Percentiles rank a stretch among this genome's conserved stretches.
These are phyloP conservation scores for Drosophila neotestacea DNA, from an alignment of 2,888 invertebrate species.

Conservation along the genomic window DNA sequence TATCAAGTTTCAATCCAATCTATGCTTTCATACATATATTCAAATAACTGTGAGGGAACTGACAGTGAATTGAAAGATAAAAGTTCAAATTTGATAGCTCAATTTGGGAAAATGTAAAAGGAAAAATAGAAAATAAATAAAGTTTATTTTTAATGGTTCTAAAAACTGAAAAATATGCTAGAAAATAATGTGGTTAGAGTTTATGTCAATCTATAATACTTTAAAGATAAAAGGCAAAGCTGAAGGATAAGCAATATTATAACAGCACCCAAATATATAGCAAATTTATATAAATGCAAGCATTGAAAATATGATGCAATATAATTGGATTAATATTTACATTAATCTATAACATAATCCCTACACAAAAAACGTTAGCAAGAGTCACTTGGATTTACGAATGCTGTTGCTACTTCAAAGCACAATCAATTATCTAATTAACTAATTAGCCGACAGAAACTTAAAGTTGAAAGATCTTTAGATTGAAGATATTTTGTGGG, in stretches of 20 bases:
- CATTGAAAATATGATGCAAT: too few species aligned
- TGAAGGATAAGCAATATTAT: too few species aligned
- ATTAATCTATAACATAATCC: too few species aligned
- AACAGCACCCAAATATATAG: too few species aligned
- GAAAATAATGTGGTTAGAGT: too few species aligned
- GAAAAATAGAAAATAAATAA: neutral
- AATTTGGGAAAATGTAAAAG: neutral
- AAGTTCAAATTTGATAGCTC: neutral
- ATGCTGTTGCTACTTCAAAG: neutral
- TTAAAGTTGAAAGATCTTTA: too few species aligned
- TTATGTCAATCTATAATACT: too few species aligned
- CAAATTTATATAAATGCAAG: too few species aligned
- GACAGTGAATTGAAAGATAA: neutral
- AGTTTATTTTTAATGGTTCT: too few species aligned
- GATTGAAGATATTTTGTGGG: slow-evolving; percentile 2
- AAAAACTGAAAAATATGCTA: too few species aligned
- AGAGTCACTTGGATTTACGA: neutral
- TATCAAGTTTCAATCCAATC: slow-evolving; percentile 10
- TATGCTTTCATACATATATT: neutral
- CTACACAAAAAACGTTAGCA: neutral
- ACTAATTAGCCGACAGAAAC: neutral
- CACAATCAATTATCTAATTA: slow-evolving; percentile 3
- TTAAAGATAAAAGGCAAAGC: too few species aligned
- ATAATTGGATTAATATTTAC: too few species aligned
- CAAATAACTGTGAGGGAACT: neutral